Evolutionary conservation across 2,113 vertebrate species (phyloP).

Genomic region (Tympanuchus pallidicinctus): DNA sequence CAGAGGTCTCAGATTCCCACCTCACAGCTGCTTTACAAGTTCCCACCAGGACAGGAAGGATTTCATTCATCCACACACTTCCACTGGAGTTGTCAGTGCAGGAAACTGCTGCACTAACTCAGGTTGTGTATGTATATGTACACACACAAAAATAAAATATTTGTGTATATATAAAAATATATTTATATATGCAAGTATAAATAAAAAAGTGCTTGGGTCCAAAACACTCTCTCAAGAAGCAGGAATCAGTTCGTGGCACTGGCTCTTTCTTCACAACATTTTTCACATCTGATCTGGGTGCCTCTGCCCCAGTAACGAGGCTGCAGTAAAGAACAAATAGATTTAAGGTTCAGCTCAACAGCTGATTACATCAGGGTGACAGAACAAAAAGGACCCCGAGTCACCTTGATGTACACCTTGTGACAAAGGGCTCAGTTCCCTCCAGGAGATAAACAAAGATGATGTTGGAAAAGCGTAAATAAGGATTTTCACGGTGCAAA

Average conservation of each 20-base stretch:
- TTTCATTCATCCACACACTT: background rate
- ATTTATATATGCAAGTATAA: background rate
- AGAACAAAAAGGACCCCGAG: background rate
- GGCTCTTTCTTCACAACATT: background rate
- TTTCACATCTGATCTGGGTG: background rate
- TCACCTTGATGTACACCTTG: background rate
- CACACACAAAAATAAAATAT: background rate
- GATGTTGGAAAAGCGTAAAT: background rate
- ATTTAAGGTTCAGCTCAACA: background rate
- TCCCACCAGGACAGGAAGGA: background rate
- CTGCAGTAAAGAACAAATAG: background rate
- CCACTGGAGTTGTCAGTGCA: background rate
- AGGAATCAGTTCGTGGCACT: background rate
- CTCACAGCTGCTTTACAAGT: background rate
- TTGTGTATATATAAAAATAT: background rate
- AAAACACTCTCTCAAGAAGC: background rate
- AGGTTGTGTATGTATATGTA: background rate
- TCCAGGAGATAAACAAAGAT: background rate
- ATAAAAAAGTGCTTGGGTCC: background rate
- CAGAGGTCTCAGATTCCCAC: background rate
- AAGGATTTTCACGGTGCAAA: background rate
- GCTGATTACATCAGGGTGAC: background rate
- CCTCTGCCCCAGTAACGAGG: background rate
- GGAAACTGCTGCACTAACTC: background rate
- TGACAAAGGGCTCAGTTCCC: background rate